phyloP scores from a whole-genome alignment of 37 sponge, comb jelly and placozoan species.

The Halisarca cf. caerulea region DNA sequence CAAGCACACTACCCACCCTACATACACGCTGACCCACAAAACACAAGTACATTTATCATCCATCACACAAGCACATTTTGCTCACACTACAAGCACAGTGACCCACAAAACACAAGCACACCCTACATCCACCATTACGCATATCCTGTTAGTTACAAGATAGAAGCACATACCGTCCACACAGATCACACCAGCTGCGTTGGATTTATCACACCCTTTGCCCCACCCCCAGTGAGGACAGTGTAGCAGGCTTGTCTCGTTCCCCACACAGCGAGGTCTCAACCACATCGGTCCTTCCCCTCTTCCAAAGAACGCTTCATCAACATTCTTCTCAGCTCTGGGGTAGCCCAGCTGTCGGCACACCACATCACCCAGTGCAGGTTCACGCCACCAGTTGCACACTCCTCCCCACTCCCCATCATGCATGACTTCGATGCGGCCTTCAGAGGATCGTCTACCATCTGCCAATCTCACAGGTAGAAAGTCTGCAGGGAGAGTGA shows the following conservation, averaged over 20 bases:
- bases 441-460: not conserved
- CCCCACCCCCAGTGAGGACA: slow-evolving; percentile 7
- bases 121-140: no score
- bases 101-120: no score
- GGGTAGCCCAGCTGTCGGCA: slow-evolving; percentile 7
- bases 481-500: not conserved
- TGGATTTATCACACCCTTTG: not conserved
- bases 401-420: slow-evolving; percentile 5
- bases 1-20: no score
- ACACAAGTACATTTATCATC: no score
- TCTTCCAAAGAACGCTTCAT: not conserved
- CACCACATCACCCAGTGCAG: not conserved
- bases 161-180: not conserved
- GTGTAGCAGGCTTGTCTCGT: slow-evolving; percentile 6
- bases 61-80: no score
- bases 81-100: no score
- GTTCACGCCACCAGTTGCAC: not conserved
- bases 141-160: no score
- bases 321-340: not conserved
- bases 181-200: slow-evolving; percentile 1
- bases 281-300: not conserved
- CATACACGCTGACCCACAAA: no score
- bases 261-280: not conserved
- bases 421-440: not conserved
- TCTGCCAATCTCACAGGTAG: not conserved